Evolutionary conservation across 2,113 vertebrate species (phyloP), one percentile per base, ranked within the genome.

Genomic region (Platycercus adscitus): DNA sequence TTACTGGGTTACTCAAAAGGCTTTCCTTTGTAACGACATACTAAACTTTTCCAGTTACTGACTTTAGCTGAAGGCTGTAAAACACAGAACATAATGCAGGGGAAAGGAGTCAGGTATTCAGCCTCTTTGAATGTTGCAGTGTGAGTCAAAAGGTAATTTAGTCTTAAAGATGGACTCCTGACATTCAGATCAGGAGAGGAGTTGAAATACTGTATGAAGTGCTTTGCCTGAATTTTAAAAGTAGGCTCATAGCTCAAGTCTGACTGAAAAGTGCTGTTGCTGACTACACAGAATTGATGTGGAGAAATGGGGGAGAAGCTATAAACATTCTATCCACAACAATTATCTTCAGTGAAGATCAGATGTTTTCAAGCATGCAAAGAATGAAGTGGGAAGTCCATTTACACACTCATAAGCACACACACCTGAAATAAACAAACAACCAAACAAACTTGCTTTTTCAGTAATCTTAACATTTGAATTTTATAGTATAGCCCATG

Each of bases 131-230:
- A 61, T 15, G 11, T 5, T 61, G 23, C 53, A 47, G 37, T 10
- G 7, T 8, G 24, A 81, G 50, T 80, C n/a, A 70, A 75, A 75
- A 39, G 12, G 41, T 39, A 64, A 88, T 49, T 49, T 77, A 39
- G 12, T 44, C 28, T 60, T 21, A 56, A 46, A 41, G 39, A n/a
- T 60, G 26, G 29, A 39, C 43, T 52, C 44, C 31, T 53, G 41
- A 81, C 50, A 26, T 26, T 25, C 26, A 81, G 46, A 35, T 35
- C 52, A 53, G 46, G 35, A 61, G 19, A 71, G 35, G 26, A 44
- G 46, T 0, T 66, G 56, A 65, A 85, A 64, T 71, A 23, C 29
- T 65, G 5, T 46, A 37, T 0, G 0, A 6, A 47, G 35, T 6
- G 26, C 39, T 69, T 63, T 75, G n/a, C 49, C 31, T 69, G 18